Evolutionary conservation across 2,888 invertebrate species (phyloP), one percentile per base, ranked within the genome.

Genomic region (Ochropleura leucogaster): DNA sequence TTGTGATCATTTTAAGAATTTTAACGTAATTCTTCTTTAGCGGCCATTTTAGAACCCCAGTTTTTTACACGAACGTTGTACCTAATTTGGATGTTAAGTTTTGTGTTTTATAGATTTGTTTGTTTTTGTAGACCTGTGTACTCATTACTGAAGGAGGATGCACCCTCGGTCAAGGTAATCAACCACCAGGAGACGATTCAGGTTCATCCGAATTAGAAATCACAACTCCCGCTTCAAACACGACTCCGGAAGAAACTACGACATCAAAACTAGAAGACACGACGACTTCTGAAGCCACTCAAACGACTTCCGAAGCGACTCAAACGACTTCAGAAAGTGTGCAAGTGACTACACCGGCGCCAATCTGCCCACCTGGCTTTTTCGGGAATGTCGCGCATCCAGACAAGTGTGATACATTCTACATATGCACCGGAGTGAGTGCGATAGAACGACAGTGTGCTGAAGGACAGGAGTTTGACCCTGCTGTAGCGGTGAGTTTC

Each of bases 331-430:
- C 9, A 12, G 79, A 64, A 60, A 40, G 4, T 46, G 40, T 3
- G 5, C 42, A 68, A 14, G 16, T 47, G 65, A 66, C 20, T 42
- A 68, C 69, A 3, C 67, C 55, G 14, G 62, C 65, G 0, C 53
- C 82, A 3, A 12, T 89, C 8, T 91, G 90, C 60, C 82, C 87
- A 7, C 69, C 85, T 4, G 90, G 86, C 6, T 73, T 79, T 1
- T 84, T 87, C 3, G 90, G 90, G 16, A 86, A 88, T 55, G 65
- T 90, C 0, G 74, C 92, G 0, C 85, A 91, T 42, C 90, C 90
- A 0, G 70, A 81, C 0, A 70, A 77, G 7, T 92, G 92, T 72
- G 72, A 87, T 20, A 78, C 71, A 1, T 92, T 87, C 72, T 91
- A 87, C 62, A 67, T 60, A 6, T 60, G 60, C 42, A 60, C 60